Evolutionary conservation across 2,888 invertebrate genomes (phyloP), one percentile per base, ranked within the genome.

Genomic region (Dryocosmus kuriphilus): DNA sequence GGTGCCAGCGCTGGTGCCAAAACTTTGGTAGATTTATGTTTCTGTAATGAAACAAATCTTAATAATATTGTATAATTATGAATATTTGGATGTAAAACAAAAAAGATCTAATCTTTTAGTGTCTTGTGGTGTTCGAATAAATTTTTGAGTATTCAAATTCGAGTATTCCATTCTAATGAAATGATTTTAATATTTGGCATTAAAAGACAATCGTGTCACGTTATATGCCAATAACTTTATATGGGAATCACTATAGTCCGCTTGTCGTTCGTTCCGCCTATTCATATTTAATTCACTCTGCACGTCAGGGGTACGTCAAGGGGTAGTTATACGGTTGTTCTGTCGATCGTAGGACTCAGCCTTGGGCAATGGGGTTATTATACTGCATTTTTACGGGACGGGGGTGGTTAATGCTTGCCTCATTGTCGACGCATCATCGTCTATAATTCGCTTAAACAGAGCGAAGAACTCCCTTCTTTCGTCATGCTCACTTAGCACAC

Each of bases 361-460:
- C 79, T 77, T 30, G 73, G 79, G 82, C 81, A 57, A 79, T 77
- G 61, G 55, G 79, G 78, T 46, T 81, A 80, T 82, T 81, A 80
- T 77, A 38, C 81, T 19, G 77, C 78, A 79, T 80, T 82, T 81
- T 80, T 78, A 75, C 78, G 79, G 80, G 79, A 82, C 81, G 78
- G 79, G 82, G 82, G 82, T 81, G 79, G 81, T 71, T 71, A 71
- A 71, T 71, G 46, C 71, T 51, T 71, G 41, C 80, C 82, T 78
- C 82, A 82, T 82, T 82, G 82, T 82, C 81, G 82, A 75, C 81
- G 82, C 82, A 82, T 82, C 82, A 82, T 82, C 82, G 80, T 82
- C 80, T 79, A 82, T 82, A 82, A 82, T 82, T 80, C 81, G 79
- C 77, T 80, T 81, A 71, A 82, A 82, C 81, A 81, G 75, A 75